phyloP scores from a whole-genome alignment of 2,113 vertebrate species.

The Leucoraja erinaceus region DNA sequence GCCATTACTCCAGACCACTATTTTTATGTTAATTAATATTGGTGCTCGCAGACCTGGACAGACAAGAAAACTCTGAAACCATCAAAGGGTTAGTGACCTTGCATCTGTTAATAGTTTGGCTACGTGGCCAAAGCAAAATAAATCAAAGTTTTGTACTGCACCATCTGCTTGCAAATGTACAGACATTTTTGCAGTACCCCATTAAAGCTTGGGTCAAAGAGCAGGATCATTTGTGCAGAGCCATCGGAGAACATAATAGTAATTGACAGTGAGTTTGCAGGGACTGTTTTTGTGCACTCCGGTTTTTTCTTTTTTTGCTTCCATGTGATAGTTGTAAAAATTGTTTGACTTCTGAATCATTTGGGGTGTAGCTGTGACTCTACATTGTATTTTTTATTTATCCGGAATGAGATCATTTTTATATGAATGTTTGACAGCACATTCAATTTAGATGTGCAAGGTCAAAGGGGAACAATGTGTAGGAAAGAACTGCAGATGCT shows the following conservation, averaged over 20 bases:
- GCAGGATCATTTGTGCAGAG: neutral
- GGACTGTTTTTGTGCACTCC: neutral
- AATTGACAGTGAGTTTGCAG: neutral
- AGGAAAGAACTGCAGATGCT: too few relatives aligned
- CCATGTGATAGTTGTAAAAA: neutral
- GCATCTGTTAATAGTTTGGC: too few relatives aligned
- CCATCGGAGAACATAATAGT: neutral
- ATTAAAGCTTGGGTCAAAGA: neutral
- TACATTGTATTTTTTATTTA: neutral
- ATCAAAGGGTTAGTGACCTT: too few relatives aligned
- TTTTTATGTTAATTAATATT: neutral
- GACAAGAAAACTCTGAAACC: too few relatives aligned
- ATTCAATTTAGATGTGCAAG: neutral
- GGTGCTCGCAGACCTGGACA: neutral
- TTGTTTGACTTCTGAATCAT: neutral
- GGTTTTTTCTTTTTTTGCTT: neutral
- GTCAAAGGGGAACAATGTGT: neutral
- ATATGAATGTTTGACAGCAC: neutral
- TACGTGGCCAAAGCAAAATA: neutral
- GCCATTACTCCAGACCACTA: neutral
- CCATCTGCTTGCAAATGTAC: neutral
- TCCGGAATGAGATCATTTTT: neutral
- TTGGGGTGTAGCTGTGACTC: neutral
- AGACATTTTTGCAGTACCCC: neutral
- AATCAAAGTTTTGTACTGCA: neutral